Evolutionary conservation across 2,888 invertebrate species (phyloP).

Genomic region (Papilio demoleus): DNA sequence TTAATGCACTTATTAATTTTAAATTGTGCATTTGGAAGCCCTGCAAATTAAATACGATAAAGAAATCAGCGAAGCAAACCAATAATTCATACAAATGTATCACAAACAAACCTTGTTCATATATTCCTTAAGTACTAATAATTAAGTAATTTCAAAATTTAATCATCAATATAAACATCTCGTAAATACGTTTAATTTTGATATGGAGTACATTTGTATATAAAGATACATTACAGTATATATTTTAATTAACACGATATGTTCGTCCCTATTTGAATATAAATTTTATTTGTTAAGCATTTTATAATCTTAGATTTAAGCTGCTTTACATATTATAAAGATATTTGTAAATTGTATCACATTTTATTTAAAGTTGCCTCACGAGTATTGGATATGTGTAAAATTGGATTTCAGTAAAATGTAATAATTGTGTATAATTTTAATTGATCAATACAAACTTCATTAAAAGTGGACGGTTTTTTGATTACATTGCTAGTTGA

Average conservation of each 20-base stretch:
- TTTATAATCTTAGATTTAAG: neutral
- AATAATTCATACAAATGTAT: conserved; percentile 16
- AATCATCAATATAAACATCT: neutral
- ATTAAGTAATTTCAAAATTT: conserved; percentile 27
- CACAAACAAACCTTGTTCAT: conserved; percentile 15
- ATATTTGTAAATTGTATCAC: neutral
- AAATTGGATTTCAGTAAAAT: neutral
- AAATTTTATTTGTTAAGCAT: neutral
- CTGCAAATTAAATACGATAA: conserved; percentile 4
- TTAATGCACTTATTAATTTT: conserved; percentile 18
- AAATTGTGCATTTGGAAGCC: conserved; percentile 40
- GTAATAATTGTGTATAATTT: no score
- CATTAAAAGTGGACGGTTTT: neutral
- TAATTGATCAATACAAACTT: neutral
- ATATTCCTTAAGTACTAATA: conserved; percentile 31
- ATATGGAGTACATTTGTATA: neutral
- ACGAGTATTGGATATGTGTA: neutral
- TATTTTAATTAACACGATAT: neutral
- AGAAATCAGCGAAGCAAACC: neutral
- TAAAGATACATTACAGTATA: neutral
- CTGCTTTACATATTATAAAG: neutral
- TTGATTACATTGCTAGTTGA: neutral
- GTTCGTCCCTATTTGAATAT: neutral
- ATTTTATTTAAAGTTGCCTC: neutral
- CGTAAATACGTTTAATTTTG: neutral